phyloP scores from a whole-genome alignment of 2,888 invertebrate genomes.

The Dolichomitus sp. region DNA sequence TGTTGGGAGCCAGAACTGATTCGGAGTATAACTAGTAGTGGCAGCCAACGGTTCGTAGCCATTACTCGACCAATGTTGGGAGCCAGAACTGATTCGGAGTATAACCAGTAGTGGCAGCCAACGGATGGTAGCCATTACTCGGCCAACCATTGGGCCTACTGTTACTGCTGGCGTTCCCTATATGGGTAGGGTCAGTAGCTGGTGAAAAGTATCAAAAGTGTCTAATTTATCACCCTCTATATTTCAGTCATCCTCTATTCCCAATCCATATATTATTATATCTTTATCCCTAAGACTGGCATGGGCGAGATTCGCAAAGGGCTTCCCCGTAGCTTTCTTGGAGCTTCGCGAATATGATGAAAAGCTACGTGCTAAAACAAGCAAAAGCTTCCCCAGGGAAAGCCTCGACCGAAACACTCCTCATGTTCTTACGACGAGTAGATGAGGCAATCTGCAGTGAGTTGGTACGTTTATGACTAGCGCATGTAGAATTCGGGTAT shows the following conservation, averaged over 20 bases:
- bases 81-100: too few relatives aligned
- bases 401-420: constrained; percentile 10
- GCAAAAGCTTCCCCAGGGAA: constrained; percentile 9
- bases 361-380: constrained; percentile 27
- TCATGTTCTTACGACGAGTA: constrained; percentile 20
- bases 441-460: constrained; percentile 3
- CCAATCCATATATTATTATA: background rate
- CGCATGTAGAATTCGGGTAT: background rate
- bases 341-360: constrained; percentile 30
- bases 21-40: too few relatives aligned
- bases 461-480: background rate
- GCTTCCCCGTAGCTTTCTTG: constrained; percentile 14
- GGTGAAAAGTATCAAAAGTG: too few relatives aligned
- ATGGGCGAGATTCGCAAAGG: constrained; percentile 26
- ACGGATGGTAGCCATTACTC: too few relatives aligned
- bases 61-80: too few relatives aligned
- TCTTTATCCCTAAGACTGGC: background rate
- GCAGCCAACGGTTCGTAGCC: too few relatives aligned
- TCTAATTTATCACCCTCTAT: background rate
- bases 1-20: too few relatives aligned
- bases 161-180: too few relatives aligned
- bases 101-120: too few relatives aligned
- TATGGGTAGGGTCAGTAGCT: too few relatives aligned
- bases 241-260: background rate
- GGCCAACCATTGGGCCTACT: too few relatives aligned